These are phyloP conservation scores for Falco naumanni DNA, from an alignment of 2,797 vertebrate species.

Conservation along the genomic window DNA sequence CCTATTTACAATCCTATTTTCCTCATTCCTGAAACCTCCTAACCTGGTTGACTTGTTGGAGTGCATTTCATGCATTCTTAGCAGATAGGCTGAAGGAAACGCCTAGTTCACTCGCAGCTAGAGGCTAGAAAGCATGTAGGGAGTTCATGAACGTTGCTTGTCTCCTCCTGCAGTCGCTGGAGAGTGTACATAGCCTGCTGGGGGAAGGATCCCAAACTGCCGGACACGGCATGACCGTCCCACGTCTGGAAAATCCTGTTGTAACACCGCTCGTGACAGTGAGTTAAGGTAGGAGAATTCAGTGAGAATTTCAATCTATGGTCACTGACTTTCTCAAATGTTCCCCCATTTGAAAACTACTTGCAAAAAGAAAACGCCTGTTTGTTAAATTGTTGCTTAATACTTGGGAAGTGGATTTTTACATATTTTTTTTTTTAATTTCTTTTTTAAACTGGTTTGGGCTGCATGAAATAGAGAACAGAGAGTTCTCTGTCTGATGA, in stretches of 20 bases:
- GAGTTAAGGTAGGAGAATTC: slow-evolving; percentile 70
- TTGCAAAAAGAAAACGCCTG: slow-evolving; percentile 15
- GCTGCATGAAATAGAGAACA: not conserved
- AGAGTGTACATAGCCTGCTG: not conserved
- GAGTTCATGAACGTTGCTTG: slow-evolving; percentile 51
- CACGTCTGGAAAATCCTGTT: not conserved
- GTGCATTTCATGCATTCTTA: slow-evolving; percentile 84
- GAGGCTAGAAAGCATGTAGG: slow-evolving; percentile 69
- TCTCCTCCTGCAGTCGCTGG: not conserved
- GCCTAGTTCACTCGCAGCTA: slow-evolving; percentile 67
- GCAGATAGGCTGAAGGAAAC: slow-evolving; percentile 79
- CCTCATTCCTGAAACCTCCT: slow-evolving; percentile 81
- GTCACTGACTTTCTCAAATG: not conserved
- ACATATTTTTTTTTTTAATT: not conserved
- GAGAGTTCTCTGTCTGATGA: not conserved
- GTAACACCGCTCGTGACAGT: not conserved
- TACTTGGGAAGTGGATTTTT: not conserved
- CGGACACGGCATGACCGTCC: not conserved
- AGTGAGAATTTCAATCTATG: fast-evolving
- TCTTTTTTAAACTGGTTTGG: not conserved
- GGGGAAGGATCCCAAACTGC: not conserved
- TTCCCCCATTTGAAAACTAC: not conserved
- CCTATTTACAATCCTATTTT: slow-evolving; percentile 65
- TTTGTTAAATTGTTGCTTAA: not conserved
- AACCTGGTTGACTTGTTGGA: slow-evolving; percentile 81